Base-by-base conservation (phyloP, 2,797 vertebrate genomes). In the Sus cebifrons region DNA sequence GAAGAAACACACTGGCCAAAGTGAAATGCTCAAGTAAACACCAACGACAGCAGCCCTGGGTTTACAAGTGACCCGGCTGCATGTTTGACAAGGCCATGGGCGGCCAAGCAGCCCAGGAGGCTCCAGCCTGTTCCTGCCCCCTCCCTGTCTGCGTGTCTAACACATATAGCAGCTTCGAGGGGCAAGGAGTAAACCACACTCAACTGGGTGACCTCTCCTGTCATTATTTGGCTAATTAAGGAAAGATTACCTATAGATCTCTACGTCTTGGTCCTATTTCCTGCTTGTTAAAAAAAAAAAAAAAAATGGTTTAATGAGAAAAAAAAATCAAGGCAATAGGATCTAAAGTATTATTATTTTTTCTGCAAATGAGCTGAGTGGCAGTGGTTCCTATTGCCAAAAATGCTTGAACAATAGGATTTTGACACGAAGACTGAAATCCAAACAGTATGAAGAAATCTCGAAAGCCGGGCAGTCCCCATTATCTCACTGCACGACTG, bases 361-460 rank as follows among this genome's bases (percentile, higher is more conserved):
- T 77, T 52, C 20, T 75, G 75, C 84, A 82, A 96, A 95, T 52
- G 65, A 93, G 68, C 65, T 58, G 95, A 97, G 85, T 83, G 89
- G 91, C 89, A 90, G 27, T 56, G 60, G 65, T 23, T 65, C 91
- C 89, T 83, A 25, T 65, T 97, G 96, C 92, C 96, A 96, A 92
- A 91, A 89, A 70, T 56, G 21, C 40, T 90, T 91, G 71, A 97
- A 98, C 94, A 97, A 97, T 62, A 93, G 88, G 94, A 95, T 97
- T 96, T 87, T 97, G 95, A 98, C 96, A 96, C 17, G 65, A 93
- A 97, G 87, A 86, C 94, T 94, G 84, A 92, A 97, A 94, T 97
- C 89, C 92, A 96, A 97, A 97, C 96, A 97, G 94, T 95, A 97
- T 97, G 97, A 94, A 94, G 97, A 97, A 96, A 97, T 98, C 95